These are phyloP conservation scores for Morelia viridis DNA, from an alignment of 2,797 vertebrate genomes.

Conservation along the genomic window DNA sequence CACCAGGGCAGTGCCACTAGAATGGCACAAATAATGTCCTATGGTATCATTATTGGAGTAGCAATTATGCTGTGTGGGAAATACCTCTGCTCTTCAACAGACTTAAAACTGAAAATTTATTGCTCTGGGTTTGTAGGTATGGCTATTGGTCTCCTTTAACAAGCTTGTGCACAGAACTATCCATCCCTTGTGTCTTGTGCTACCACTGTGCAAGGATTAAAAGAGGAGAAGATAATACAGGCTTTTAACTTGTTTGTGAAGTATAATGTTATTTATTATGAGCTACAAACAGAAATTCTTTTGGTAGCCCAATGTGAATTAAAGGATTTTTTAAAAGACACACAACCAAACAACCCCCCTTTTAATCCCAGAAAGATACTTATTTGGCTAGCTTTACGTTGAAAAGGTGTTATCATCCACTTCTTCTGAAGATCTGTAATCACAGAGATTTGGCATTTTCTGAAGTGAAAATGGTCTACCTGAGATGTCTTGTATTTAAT, in stretches of 20 bases:
- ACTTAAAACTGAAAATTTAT: background rate
- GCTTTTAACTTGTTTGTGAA: constrained; percentile 40
- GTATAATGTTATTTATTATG: constrained; percentile 49
- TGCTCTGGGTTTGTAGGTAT: no score
- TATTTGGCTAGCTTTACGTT: constrained; percentile 32
- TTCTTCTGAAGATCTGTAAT: constrained; percentile 48
- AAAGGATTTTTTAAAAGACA: constrained; percentile 24
- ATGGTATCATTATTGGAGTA: background rate
- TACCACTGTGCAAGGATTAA: background rate
- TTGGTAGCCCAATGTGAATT: constrained; percentile 30
- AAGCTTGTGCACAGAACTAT: background rate
- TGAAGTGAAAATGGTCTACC: constrained; percentile 37
- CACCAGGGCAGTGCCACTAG: background rate
- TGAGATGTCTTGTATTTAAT: constrained; percentile 22
- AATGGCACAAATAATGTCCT: background rate
- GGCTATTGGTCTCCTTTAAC: background rate
- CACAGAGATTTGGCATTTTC: constrained; percentile 21
- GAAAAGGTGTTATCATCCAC: constrained; percentile 42
- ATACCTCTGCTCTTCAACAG: background rate
- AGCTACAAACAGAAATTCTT: constrained; percentile 47
- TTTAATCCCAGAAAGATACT: constrained; percentile 36
- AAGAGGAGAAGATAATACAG: constrained; percentile 5
- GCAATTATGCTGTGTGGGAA: background rate
- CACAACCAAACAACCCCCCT: background rate
- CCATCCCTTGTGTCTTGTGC: background rate